Percentiles rank a stretch among this genome's conserved stretches.
phyloP scores from a whole-genome alignment of 2,797 vertebrate species.

The Xiphophorus birchmanni region DNA sequence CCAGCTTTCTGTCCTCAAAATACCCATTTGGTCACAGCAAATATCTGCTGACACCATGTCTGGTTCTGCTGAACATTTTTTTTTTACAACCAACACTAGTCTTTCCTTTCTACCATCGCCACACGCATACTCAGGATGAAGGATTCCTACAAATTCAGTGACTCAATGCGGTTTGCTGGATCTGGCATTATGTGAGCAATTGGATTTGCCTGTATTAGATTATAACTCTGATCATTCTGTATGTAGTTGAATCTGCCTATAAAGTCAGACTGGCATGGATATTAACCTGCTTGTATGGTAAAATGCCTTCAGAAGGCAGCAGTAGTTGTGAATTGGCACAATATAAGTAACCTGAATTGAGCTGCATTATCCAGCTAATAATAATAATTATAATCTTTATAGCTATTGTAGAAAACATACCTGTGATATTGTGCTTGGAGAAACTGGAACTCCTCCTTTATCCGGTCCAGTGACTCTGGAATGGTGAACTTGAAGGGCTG shows the following conservation, averaged over 20 bases:
- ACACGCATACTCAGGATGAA: neutral
- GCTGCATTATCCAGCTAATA: constrained; percentile 40
- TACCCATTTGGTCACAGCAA: neutral
- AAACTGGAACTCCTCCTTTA: constrained; percentile 97
- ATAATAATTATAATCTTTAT: too few species aligned
- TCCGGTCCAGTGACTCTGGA: constrained; percentile 93
- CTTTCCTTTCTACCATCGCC: neutral
- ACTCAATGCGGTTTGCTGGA: neutral
- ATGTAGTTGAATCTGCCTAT: neutral
- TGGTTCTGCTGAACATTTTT: neutral
- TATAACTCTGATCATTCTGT: neutral
- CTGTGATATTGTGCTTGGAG: constrained; percentile 96
- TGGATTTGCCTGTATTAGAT: neutral
- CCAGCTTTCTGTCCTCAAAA: neutral
- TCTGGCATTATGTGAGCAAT: neutral
- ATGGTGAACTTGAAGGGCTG: constrained; percentile 97
- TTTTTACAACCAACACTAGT: neutral
- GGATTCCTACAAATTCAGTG: neutral
- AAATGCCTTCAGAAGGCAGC: neutral
- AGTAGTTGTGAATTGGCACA: neutral
- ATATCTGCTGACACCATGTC: neutral
- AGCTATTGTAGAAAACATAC: constrained; percentile 31
- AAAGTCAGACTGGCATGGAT: neutral
- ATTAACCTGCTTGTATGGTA: neutral
- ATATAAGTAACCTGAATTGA: neutral